phyloP scores from a whole-genome alignment of 2,888 invertebrate genomes.

The Taphrorychus bicolor region DNA sequence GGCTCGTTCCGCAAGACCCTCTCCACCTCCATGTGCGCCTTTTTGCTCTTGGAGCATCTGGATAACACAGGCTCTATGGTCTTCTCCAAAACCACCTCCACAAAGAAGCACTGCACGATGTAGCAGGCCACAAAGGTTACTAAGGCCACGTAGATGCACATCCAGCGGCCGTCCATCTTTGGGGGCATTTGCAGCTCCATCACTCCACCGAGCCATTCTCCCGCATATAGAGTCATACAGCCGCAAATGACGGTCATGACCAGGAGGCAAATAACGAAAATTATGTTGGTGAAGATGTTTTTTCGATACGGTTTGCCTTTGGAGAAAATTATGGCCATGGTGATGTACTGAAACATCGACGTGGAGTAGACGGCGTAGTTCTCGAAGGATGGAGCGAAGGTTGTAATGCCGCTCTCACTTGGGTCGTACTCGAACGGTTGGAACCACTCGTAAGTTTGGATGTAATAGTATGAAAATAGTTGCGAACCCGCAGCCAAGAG shows the following conservation, averaged over 20 bases:
- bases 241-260: conserved; percentile 61
- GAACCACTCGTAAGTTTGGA: conserved; percentile 66
- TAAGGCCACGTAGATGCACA: conserved; percentile 63
- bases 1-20: conserved; percentile 42
- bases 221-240: conserved; percentile 63
- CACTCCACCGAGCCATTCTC: conserved; percentile 60
- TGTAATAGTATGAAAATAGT: conserved; percentile 59
- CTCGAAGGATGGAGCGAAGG: conserved; percentile 61
- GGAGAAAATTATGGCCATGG: conserved; percentile 69
- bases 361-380: conserved; percentile 69
- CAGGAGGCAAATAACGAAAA: conserved; percentile 62
- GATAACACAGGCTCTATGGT: conserved; percentile 62
- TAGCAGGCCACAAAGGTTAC: conserved; percentile 64
- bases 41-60: conserved; percentile 44
- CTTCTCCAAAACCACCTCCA: conserved; percentile 66
- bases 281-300: conserved; percentile 67
- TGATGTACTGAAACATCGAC: conserved; percentile 72
- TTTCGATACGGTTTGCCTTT: conserved; percentile 72
- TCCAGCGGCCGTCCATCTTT: conserved; percentile 56
- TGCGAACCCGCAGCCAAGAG: conserved; percentile 62
- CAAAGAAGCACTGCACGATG: conserved; percentile 65
- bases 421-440: conserved; percentile 59
- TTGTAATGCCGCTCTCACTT: conserved; percentile 52
- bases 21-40: conserved; percentile 43
- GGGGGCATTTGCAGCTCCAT: conserved; percentile 75